Evolutionary conservation across 2,113 vertebrate genomes (phyloP).

Genomic region (Pachyramphus minor): DNA sequence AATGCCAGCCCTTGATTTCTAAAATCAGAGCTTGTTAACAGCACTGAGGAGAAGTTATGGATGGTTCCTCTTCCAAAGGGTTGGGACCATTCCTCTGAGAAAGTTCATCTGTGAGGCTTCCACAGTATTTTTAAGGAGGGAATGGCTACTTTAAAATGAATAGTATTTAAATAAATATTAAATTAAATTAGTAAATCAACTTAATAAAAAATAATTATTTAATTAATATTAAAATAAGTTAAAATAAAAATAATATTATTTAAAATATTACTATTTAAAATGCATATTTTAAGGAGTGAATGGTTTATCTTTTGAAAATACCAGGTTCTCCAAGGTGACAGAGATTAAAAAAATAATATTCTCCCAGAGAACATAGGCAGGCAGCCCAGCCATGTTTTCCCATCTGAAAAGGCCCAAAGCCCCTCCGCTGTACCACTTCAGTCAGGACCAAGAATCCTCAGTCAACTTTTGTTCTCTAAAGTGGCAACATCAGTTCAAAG

Average conservation of each 20-base stretch:
- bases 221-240: background rate
- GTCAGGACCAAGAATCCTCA: background rate
- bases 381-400: background rate
- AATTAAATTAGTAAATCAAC: background rate
- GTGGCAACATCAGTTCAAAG: background rate
- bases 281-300: background rate
- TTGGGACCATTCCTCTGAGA: background rate
- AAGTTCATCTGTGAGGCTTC: background rate
- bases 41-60: background rate
- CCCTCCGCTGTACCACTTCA: background rate
- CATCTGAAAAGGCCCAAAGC: background rate
- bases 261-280: background rate
- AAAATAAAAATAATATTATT: background rate
- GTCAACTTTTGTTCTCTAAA: background rate
- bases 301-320: background rate
- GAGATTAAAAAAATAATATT: background rate
- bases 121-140: background rate
- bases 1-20: background rate
- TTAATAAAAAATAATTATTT: background rate
- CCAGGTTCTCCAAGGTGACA: background rate
- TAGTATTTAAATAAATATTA: background rate
- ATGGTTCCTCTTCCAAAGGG: background rate
- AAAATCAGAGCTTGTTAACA: background rate
- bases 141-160: background rate
- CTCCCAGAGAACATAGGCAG: background rate